Evolutionary conservation across 2,113 vertebrate genomes (phyloP), one percentile per base, ranked within the genome.

Genomic region (Thryonomys swinderianus): DNA sequence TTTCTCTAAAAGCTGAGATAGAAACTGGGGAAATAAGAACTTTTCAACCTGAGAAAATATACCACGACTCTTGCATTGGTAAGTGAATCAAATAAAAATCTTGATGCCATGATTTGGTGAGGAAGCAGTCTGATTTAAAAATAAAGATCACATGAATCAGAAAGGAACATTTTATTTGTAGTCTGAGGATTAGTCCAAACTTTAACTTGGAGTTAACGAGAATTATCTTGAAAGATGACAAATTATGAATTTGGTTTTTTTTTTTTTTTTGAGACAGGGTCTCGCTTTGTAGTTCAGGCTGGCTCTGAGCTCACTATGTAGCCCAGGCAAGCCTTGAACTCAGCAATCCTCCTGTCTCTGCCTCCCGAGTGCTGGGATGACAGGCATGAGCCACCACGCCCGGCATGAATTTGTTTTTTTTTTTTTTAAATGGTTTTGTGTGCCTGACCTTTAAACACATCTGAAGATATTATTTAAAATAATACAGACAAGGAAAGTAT

Each of bases 391-490:
- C n/a, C n/a, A n/a, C n/a, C n/a, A n/a, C n/a, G n/a, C n/a, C n/a
- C n/a, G n/a, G n/a, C n/a, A n/a, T n/a, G n/a, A n/a, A n/a, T n/a
- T n/a, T n/a, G n/a, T n/a, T n/a, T n/a, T n/a, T 86, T 20, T 88
- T 92, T 84, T 95, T 59, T 88, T 88, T 27, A 94, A 90, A 82
- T 93, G 32, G 51, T 84, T 84, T 66, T 67, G 30, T 73, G 16
- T 78, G 1, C 9, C 42, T 87, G 57, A 48, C 32, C 9, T 90
- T 96, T 90, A 90, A 82, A 61, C 18, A 73, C 37, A 66, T 61
- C 13, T 93, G 62, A 96, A 88, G 9, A 87, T 89, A 85, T 51
- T 79, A 45, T 32, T 67, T 95, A 90, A 94, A 90, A 84, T 88
- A 93, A 93, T 23, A 66, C 25, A 94, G 17, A 90, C 25, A 59